A percentile compares a stretch with the other conserved stretches of the same genome.
Conservation (phyloP, 92 coral and sea anemone species). For the Galaxea fascicularis region DNA sequence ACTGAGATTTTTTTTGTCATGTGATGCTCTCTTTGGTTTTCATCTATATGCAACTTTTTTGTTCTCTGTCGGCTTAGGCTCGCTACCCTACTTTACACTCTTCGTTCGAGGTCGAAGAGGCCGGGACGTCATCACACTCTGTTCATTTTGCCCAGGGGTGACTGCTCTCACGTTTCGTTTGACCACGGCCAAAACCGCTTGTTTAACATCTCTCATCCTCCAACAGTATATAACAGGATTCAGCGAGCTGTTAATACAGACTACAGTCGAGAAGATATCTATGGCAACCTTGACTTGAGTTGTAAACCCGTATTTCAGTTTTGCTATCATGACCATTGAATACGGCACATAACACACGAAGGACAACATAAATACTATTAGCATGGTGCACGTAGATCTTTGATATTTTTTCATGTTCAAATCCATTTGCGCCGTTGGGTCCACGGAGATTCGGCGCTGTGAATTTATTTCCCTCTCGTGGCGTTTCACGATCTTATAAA, state of each 20-base stretch:
- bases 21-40: background rate
- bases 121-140: background rate
- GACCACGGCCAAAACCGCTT: conserved; percentile 45
- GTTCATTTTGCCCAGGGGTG: background rate
- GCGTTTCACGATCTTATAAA: conserved; percentile 67
- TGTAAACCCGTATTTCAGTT: conserved; percentile 61
- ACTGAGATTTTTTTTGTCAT: background rate
- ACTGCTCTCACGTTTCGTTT: conserved; percentile 5
- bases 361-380: conserved; percentile 64
- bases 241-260: conserved; percentile 63
- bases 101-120: background rate
- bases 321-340: conserved; percentile 44
- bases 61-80: background rate
- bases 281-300: conserved; percentile 51
- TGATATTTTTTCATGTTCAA: conserved; percentile 64
- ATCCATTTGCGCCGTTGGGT: background rate
- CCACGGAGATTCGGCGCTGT: conserved; percentile 22
- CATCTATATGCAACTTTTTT: background rate
- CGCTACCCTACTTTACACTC: background rate
- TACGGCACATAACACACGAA: conserved; percentile 67
- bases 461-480: conserved; percentile 52
- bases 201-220: conserved; percentile 58
- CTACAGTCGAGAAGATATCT: conserved; percentile 54
- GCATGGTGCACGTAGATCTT: conserved; percentile 63
- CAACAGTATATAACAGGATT: conserved; percentile 70